Percentiles rank a stretch among this genome's conserved stretches.
Conservation (phyloP, 2,113 vertebrate genomes). For the Vombatus ursinus region DNA sequence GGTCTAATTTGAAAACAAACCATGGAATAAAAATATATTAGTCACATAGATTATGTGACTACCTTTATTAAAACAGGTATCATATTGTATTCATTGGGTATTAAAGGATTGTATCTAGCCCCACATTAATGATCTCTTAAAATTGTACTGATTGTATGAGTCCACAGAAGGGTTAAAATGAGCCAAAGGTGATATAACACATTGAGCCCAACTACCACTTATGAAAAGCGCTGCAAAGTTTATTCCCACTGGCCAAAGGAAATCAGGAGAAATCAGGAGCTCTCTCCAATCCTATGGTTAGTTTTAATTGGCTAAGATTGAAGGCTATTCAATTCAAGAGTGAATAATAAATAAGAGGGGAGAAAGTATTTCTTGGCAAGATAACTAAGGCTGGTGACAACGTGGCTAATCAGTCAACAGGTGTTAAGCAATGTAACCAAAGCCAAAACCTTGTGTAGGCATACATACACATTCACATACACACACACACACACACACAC, state of each 20-base stretch:
- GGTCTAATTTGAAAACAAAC: neutral
- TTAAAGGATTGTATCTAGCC: neutral
- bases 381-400: neutral
- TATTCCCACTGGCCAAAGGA: neutral
- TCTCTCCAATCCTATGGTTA: neutral
- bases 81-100: neutral
- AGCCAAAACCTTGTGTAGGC: conserved; percentile 43
- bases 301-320: neutral
- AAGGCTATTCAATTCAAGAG: neutral
- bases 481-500: neutral
- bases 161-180: neutral
- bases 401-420: neutral
- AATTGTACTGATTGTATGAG: neutral
- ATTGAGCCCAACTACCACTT: neutral
- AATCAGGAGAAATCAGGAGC: neutral
- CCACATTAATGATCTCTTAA: neutral
- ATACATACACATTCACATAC: conserved; percentile 12
- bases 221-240: neutral
- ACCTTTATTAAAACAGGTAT: neutral
- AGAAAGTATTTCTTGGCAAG: conserved; percentile 60
- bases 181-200: neutral
- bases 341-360: neutral
- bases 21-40: neutral
- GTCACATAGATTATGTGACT: neutral
- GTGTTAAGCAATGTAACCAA: conserved; percentile 28